A percentile compares a stretch with the other conserved stretches of the same genome.
phyloP scores from a whole-genome alignment of 2,113 vertebrate genomes.

The Ailurus styani region DNA sequence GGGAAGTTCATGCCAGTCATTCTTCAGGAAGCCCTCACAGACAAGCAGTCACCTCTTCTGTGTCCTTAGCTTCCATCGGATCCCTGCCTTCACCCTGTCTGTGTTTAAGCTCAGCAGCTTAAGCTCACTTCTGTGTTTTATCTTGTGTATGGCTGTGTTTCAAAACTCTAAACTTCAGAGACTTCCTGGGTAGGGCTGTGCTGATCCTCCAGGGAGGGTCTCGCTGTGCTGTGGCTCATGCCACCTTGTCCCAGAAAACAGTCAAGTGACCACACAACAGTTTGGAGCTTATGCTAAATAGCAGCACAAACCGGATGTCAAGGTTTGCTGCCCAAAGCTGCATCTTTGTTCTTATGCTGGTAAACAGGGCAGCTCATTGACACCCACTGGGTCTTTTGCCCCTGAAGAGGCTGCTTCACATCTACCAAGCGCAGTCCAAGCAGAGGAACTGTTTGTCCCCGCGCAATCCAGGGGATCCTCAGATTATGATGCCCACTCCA shows the following conservation, averaged over 20 bases:
- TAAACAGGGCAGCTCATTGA: background rate
- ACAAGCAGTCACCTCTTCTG: no score
- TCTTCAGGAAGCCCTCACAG: no score
- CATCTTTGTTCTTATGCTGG: background rate
- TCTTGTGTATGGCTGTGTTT: background rate
- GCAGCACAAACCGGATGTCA: background rate
- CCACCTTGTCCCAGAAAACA: background rate
- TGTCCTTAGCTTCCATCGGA: no score
- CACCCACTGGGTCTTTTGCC: background rate
- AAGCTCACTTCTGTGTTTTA: background rate
- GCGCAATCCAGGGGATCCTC: background rate
- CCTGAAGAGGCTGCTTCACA: background rate
- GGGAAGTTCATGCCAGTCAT: no score
- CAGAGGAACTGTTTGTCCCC: background rate
- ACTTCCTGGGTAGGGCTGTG: background rate
- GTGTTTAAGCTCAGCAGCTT: background rate
- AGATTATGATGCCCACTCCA: background rate
- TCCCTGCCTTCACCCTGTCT: no score
- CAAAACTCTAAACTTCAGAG: background rate
- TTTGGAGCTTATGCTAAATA: background rate
- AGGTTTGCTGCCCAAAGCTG: background rate
- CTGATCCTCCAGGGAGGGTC: background rate
- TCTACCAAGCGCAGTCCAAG: background rate
- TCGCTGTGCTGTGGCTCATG: accelerated
- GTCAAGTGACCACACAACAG: background rate